Evolutionary conservation across 2,888 invertebrate species (phyloP).

Genomic region (Philonicus albiceps): DNA sequence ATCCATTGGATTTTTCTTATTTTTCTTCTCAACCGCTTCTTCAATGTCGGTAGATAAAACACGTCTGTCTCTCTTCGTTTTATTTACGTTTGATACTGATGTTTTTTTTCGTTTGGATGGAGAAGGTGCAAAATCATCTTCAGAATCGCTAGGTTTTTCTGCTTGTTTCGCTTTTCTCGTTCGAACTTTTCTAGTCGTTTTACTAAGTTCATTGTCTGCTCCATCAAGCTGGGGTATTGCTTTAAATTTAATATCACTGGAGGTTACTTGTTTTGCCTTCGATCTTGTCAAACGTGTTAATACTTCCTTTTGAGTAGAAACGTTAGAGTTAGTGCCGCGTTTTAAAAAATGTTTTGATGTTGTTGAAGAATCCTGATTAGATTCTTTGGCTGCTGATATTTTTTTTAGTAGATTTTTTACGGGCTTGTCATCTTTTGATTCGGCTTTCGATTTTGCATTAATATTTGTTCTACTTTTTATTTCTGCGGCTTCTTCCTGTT

Average conservation of each 20-base stretch:
- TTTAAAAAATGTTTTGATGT: slow-evolving; percentile 5
- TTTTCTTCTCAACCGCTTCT: slow-evolving; percentile 50
- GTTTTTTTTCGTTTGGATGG: slow-evolving; percentile 50
- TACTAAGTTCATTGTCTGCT: slow-evolving; percentile 60
- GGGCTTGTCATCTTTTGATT: neutral
- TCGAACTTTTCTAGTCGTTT: slow-evolving; percentile 54
- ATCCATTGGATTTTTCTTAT: slow-evolving; percentile 65
- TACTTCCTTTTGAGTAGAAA: slow-evolving; percentile 46
- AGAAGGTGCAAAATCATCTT: slow-evolving; percentile 56
- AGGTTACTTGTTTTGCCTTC: neutral
- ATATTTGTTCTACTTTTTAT: neutral
- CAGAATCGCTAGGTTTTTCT: slow-evolving; percentile 48
- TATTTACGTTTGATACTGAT: slow-evolving; percentile 50
- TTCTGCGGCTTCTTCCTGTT: neutral
- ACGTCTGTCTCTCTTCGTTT: slow-evolving; percentile 64
- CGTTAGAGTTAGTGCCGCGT: neutral
- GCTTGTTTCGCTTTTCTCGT: slow-evolving; percentile 47
- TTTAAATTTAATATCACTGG: neutral
- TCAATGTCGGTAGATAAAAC: slow-evolving; percentile 73
- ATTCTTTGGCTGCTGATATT: neutral
- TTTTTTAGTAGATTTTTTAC: slow-evolving; percentile 1
- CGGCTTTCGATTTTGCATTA: neutral
- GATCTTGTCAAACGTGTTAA: slow-evolving; percentile 37
- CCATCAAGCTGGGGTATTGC: slow-evolving; percentile 69
- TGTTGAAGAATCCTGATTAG: neutral